Evolutionary conservation across 2,888 invertebrate genomes (phyloP), one percentile per base, ranked within the genome.

Genomic region (Formica aserva): DNA sequence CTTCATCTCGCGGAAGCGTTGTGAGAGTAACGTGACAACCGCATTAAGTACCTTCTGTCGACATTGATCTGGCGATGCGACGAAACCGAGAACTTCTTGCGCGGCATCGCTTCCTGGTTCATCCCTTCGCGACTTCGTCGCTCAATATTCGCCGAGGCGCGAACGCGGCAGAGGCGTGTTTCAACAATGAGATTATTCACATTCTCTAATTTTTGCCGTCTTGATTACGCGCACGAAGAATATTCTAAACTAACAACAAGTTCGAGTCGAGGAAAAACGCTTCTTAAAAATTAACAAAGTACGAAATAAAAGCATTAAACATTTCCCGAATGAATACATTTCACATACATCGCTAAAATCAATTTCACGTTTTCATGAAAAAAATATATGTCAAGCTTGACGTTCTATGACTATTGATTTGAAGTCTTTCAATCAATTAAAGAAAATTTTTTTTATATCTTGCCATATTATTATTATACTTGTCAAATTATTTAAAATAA

Each of bases 81-180:
- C 13, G 60, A 81, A n/a, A 18, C 41, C 29, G 35, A 55, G 35
- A 41, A 62, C 85, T 84, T 90, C 86, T 82, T 88, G 82, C 22
- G 13, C 62, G 29, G 38, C 76, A 85, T 91, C 72, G 60, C 82
- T 45, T 69, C 92, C 92, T 89, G 91, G 60, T 91, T 78, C 74
- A 66, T 75, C 75, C 86, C 88, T 87, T 88, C 86, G 90, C 84
- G 87, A 89, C 89, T 92, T 91, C 91, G 89, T 91, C 91, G 91
- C 90, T 86, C 91, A 91, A 92, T 89, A 88, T 92, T 92, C 91
- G 91, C 90, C 87, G 91, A 89, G 86, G 85, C 76, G 74, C 66
- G 45, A 66, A 71, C 3, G 38, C 55, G 29, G 11, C 5, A 52
- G 38, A 57, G 26, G 55, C 29, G 18, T 22, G 26, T 35, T 26